Evolutionary conservation across 35 echinoderm and acorn worm species (phyloP), one percentile per base, ranked within the genome.

Genomic region (Lytechinus variegatus): DNA sequence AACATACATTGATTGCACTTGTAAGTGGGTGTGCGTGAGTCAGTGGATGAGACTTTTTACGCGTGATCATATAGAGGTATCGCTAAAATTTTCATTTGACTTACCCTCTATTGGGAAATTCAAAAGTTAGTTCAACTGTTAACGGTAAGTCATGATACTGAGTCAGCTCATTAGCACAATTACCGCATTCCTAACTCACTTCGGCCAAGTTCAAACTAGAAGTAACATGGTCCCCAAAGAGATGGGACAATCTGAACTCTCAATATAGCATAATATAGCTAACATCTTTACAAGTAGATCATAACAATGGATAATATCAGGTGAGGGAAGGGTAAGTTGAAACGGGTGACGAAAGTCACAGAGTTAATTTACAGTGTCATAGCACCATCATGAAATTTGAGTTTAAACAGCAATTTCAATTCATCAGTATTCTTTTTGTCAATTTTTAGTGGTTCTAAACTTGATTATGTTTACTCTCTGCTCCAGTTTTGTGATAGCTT

Each of bases 121-220:
- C 66, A 79, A 79, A 79, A 79, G 66, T 79, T 79, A 24, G 19
- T 79, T 79, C 19, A 79, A 79, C 66, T 79, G 19, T 79, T 79
- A 16, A 79, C n/a, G 6, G 19, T 24, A 79, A 79, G 66, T 79
- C 66, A 79, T 24, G 66, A 79, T 16, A 79, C 19, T 79, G 66
- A 79, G 66, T 79, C 66, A 79, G 19, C n/a, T 79, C 66, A 79
- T 79, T 79, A 79, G 66, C 66, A 79, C 66, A 79, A 79, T 79
- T 79, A 79, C 66, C 66, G 66, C 66, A 79, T 79, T 79, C n/a
- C 66, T 79, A 24, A 24, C 66, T 79, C 66, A 79, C 66, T 24
- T 16, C 8, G 66, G 66, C 66, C 66, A 79, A 79, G 66, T 79
- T 79, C 66, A 79, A 79, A 6, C n/a, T 79, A 24, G 19, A 79